Evolutionary conservation across 30 jellyfish, hydroid and myxozoan genomes (phyloP).

Genomic region (Aurelia aurita): DNA sequence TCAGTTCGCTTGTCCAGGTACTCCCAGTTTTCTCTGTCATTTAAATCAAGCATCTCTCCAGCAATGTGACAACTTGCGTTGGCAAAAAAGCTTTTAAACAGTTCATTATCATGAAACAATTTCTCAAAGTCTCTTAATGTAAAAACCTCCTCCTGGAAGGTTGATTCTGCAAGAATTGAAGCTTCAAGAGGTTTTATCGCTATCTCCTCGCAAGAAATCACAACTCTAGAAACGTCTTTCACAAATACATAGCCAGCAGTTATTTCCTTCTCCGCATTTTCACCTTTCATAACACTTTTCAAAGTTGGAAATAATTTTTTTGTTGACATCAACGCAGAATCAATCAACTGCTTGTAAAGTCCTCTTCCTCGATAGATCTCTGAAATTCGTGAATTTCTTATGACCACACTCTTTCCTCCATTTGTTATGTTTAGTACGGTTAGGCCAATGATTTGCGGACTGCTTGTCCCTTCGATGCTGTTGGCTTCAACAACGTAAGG

Average conservation of each 20-base stretch:
- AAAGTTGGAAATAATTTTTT: neutral
- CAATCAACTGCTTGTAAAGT: neutral
- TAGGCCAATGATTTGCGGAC: conserved; percentile 46
- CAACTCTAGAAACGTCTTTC: neutral
- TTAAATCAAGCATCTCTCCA: no score
- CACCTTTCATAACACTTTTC: neutral
- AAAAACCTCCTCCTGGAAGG: no score
- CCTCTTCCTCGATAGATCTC: conserved; percentile 34
- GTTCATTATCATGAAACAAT: no score
- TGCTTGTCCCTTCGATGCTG: neutral
- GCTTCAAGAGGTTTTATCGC: neutral
- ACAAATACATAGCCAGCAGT: no score
- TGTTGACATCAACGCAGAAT: conserved; percentile 1
- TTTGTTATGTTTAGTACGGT: conserved; percentile 43
- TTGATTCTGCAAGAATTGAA: no score
- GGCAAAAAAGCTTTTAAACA: no score
- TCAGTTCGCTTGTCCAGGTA: no score
- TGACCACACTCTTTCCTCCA: conserved; percentile 44
- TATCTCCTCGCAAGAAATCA: neutral
- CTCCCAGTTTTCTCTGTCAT: no score
- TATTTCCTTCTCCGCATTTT: no score
- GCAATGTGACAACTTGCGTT: no score
- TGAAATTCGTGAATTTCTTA: conserved; percentile 55
- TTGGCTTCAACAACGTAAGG: conserved; percentile 43
- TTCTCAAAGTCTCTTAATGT: no score